Evolutionary conservation across 2,888 invertebrate species (phyloP).

Genomic region (Stictocephala bisonia): DNA sequence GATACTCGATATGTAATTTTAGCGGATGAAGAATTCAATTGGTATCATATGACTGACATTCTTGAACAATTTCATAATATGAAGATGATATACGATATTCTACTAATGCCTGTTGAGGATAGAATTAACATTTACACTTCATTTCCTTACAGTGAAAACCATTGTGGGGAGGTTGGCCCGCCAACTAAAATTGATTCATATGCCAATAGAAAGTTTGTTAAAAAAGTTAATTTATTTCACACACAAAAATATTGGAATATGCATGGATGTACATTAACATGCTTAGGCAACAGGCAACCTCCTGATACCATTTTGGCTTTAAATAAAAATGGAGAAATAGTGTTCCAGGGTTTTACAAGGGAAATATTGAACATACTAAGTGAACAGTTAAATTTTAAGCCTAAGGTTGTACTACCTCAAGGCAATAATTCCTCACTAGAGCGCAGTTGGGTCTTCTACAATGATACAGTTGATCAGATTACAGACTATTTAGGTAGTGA

Average conservation of each 20-base stretch:
- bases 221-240: conserved; percentile 50
- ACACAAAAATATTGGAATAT: conserved; percentile 54
- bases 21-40: neutral
- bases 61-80: conserved; percentile 24
- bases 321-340: conserved; percentile 24
- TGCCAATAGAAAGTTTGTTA: conserved; percentile 37
- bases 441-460: conserved; percentile 41
- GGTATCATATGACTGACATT: neutral
- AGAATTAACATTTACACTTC: conserved; percentile 55
- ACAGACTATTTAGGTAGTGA: conserved; percentile 32
- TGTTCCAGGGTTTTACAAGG: conserved; percentile 31
- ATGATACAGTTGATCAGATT: conserved; percentile 40
- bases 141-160: conserved; percentile 54
- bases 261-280: conserved; percentile 53
- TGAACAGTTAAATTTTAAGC: conserved; percentile 53
- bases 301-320: conserved; percentile 52
- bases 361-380: conserved; percentile 48
- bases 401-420: conserved; percentile 43
- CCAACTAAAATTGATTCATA: conserved; percentile 54
- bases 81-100: conserved; percentile 35
- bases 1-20: conserved; percentile 17
- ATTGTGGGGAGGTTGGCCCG: conserved; percentile 54
- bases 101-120: conserved; percentile 4
- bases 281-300: conserved; percentile 52
- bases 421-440: conserved; percentile 34